Percentiles rank a stretch among this genome's conserved stretches.
These are phyloP conservation scores for Neotragus moschatus DNA, from an alignment of 2,113 vertebrate species.

Conservation along the genomic window DNA sequence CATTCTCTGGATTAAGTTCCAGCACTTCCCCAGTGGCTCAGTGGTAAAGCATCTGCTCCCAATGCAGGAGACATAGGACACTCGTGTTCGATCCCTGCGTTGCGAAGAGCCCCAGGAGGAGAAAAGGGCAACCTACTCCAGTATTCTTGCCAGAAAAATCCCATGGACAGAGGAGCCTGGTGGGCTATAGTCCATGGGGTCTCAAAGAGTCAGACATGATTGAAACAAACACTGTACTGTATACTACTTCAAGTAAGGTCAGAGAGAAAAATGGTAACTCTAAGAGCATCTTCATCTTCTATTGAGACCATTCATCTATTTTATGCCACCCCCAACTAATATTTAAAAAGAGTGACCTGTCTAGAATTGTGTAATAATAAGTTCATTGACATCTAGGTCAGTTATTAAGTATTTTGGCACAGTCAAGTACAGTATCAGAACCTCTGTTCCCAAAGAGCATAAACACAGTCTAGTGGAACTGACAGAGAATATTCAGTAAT, in stretches of 20 bases:
- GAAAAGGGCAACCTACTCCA: neutral
- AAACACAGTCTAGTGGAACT: neutral
- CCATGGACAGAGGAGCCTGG: neutral
- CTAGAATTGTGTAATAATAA: slow-evolving; percentile 22
- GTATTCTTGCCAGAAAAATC: neutral
- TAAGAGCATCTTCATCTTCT: neutral
- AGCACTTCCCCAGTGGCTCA: neutral
- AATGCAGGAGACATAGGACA: neutral
- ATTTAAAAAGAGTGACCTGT: slow-evolving; percentile 31
- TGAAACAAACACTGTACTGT: neutral
- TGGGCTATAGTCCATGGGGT: neutral
- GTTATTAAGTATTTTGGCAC: slow-evolving; percentile 56
- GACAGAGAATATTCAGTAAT: neutral
- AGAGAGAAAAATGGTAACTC: neutral
- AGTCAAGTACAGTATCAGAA: neutral
- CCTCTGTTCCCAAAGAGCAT: slow-evolving; percentile 32
- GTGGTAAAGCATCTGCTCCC: neutral
- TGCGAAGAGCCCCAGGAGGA: neutral
- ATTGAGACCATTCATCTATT: neutral
- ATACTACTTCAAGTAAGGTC: neutral
- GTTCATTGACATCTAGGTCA: slow-evolving; percentile 44
- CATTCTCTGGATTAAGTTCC: slow-evolving; percentile 29
- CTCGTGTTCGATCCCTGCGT: neutral
- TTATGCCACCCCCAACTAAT: neutral
- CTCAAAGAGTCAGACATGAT: neutral